Base-by-base conservation (phyloP, 2,113 vertebrate species). In the Trichomycterus rosablanca region DNA sequence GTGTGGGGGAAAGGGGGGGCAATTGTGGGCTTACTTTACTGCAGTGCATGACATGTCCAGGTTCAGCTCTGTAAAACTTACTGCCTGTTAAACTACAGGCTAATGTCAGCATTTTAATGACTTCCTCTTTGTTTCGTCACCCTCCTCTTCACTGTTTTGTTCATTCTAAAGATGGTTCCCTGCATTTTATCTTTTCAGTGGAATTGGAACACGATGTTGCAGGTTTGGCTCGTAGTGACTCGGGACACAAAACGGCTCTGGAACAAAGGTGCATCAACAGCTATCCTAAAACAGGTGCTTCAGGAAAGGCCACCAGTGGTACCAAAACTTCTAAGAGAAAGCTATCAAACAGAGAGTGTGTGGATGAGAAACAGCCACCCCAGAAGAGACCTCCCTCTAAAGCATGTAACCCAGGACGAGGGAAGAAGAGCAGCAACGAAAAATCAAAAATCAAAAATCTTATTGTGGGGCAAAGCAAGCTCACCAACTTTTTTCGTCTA, bases 401-500 rank as follows among this genome's bases (percentile, higher is more conserved):
- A 59, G 74, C 68, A 44, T 80, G 80, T 30, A 66, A 45, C 63
- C 81, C 64, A 65, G 43, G 63, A 61, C 61, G 63, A 20, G 70
- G 52, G 57, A 93, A 85, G 76, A 74, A 50, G 20, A 72, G 18
- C 39, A 65, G 14, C 57, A 92, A 81, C 76, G 53, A 70, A 45
- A n/a, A n/a, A n/a, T n/a, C n/a, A n/a, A 48, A 74, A 32, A 59
- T 55, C 56, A 92, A 86, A 75, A 93, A 88, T 63, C 66, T 94
- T 70, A 91, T 97, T 52, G 69, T 81, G 28, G 95, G 96, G 57
- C 96, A 97, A 73, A 72, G 85, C 48, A 97, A 90, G 67, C 72
- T 97, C 23, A 96, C 93, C 53, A 78, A 78, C 34, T 97, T 91
- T 81, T 94, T 98, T 80, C 81, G 83, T 54, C 35, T 94, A 0